Evolutionary conservation across 1,140 invertebrate genomes (phyloP).

Genomic region (Chironomus tepperi): DNA sequence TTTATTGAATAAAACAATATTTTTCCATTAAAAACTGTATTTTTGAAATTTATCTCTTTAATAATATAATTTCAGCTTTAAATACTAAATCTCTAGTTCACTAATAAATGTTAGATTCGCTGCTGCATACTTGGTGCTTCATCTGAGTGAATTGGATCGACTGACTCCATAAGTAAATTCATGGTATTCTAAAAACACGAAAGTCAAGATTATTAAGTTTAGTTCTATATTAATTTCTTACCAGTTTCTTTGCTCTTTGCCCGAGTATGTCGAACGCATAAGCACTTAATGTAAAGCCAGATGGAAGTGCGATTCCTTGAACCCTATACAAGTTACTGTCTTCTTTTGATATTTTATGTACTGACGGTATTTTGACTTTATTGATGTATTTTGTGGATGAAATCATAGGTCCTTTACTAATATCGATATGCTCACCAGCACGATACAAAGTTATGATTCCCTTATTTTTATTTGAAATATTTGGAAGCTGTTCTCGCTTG

Average conservation of each 20-base stretch:
- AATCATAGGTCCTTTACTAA: constrained; percentile 85
- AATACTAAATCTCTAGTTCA: not conserved
- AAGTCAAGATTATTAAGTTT: not conserved
- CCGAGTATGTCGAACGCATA: constrained; percentile 69
- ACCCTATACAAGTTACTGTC: constrained; percentile 64
- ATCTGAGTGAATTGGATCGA: not conserved
- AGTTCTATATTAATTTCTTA: constrained; percentile 39
- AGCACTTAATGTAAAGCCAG: constrained; percentile 66
- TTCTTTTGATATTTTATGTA: constrained; percentile 53
- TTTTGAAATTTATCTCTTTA: constrained; percentile 15
- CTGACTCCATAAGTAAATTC: not conserved
- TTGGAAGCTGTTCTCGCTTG: constrained; percentile 75
- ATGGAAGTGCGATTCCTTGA: constrained; percentile 81
- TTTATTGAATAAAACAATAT: constrained; percentile 42
- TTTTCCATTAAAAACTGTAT: not conserved
- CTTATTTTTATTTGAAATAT: constrained; percentile 53
- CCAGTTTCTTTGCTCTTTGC: constrained; percentile 62
- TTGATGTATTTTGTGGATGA: constrained; percentile 65
- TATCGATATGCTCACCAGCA: constrained; percentile 77
- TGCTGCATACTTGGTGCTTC: not conserved
- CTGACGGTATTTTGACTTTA: constrained; percentile 60
- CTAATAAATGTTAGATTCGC: not conserved
- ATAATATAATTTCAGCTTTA: not conserved
- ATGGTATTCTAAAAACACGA: not conserved
- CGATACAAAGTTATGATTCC: constrained; percentile 70